A percentile compares a stretch with the other conserved stretches of the same genome.
These are phyloP conservation scores for Rhimphoctona megacephalus DNA, from an alignment of 2,888 invertebrate genomes.

Conservation along the genomic window DNA sequence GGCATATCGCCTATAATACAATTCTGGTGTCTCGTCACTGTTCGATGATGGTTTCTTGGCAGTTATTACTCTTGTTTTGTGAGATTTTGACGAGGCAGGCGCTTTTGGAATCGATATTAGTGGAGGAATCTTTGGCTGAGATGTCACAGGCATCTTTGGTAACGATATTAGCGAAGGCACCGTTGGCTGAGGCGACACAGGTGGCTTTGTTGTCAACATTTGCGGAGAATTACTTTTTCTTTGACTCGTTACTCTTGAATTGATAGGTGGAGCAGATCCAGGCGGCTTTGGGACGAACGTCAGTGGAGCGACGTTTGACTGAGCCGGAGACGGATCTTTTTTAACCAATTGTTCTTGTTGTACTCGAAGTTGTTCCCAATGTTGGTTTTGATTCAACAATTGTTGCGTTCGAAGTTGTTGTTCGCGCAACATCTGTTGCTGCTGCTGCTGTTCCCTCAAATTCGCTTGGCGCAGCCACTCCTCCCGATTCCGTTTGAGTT, in stretches of 20 bases:
- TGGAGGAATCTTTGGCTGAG: neutral
- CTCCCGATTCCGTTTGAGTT: neutral
- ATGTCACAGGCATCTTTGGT: neutral
- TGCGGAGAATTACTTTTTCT: neutral
- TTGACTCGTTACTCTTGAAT: neutral
- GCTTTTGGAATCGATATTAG: neutral
- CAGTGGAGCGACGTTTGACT: neutral
- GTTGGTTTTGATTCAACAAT: neutral
- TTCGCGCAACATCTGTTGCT: slow-evolving; percentile 6
- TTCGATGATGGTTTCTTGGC: neutral
- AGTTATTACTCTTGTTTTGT: neutral
- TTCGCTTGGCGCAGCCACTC: neutral
- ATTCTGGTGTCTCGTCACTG: neutral
- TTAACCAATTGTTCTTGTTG: neutral
- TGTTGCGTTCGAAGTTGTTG: neutral
- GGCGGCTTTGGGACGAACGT: neutral
- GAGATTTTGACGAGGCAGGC: neutral
- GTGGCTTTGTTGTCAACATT: neutral
- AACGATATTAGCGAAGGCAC: neutral
- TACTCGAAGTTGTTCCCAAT: neutral
- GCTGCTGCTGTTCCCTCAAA: neutral
- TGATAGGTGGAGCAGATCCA: neutral
- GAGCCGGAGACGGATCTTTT: neutral
- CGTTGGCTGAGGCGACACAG: neutral
- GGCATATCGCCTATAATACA: neutral